phyloP scores from a whole-genome alignment of 2,888 invertebrate species.

The Tenthredo distinguenda region DNA sequence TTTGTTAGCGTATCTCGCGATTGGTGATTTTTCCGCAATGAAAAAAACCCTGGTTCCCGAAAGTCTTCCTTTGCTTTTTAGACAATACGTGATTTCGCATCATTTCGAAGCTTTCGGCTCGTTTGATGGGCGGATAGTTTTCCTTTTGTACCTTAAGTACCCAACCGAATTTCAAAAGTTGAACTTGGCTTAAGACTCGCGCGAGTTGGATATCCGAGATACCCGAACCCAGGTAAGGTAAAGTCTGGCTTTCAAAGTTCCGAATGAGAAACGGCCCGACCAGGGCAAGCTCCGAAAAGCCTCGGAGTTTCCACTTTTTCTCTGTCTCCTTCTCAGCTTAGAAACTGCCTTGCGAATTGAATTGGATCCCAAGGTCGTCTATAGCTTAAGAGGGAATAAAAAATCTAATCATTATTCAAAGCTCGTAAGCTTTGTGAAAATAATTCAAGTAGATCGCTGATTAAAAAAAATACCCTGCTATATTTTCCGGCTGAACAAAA shows the following conservation, averaged over 20 bases:
- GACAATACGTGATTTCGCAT: neutral
- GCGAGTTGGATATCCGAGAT: conserved; percentile 37
- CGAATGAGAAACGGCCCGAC: conserved; percentile 37
- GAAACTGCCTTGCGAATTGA: conserved; percentile 17
- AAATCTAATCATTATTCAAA: neutral
- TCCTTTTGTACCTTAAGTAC: conserved; percentile 12
- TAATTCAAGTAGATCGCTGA: conserved; percentile 8
- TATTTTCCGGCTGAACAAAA: neutral
- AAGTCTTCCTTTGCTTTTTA: neutral
- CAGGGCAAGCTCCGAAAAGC: conserved; percentile 9
- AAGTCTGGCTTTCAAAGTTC: conserved; percentile 39
- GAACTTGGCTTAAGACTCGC: conserved; percentile 22
- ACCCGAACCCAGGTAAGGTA: neutral
- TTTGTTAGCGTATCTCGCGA: neutral
- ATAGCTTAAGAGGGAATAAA: neutral
- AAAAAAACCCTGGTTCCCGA: neutral
- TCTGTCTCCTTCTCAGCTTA: neutral
- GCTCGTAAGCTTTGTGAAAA: neutral
- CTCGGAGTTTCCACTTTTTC: conserved; percentile 31
- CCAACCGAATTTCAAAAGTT: conserved; percentile 28
- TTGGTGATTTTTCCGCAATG: neutral
- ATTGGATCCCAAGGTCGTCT: conserved; percentile 5
- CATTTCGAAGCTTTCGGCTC: neutral
- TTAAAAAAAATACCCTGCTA: neutral
- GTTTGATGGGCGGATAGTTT: neutral